Evolutionary conservation across 2,797 vertebrate genomes (phyloP).

Genomic region (Gadopsis marmoratus): DNA sequence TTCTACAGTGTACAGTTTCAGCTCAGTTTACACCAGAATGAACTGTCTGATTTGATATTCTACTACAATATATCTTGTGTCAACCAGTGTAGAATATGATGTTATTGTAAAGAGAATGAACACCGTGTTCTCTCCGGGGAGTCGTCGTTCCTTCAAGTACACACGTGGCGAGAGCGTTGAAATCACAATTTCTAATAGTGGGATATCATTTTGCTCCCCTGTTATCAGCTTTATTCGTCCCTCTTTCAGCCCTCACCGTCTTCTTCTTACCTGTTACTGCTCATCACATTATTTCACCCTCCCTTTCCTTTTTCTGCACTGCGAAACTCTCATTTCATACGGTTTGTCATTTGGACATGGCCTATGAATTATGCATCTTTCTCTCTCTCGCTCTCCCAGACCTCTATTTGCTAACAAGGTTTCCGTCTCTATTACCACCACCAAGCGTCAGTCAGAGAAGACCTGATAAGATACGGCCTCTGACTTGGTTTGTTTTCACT

Average conservation of each 20-base stretch:
- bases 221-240: slow-evolving; percentile 78
- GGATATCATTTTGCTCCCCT: slow-evolving; percentile 87
- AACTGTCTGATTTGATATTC: neutral
- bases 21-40: neutral
- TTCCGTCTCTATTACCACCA: slow-evolving; percentile 92
- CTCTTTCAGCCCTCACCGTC: slow-evolving; percentile 25
- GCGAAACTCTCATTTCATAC: slow-evolving; percentile 95
- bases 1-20: neutral
- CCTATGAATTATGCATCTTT: slow-evolving; percentile 91
- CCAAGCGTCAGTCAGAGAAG: slow-evolving; percentile 89
- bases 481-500: slow-evolving; percentile 88
- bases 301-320: slow-evolving; percentile 69
- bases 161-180: neutral
- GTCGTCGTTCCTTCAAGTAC: neutral
- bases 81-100: neutral
- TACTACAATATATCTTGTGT: neutral
- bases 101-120: neutral
- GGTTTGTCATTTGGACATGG: slow-evolving; percentile 89
- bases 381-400: slow-evolving; percentile 82
- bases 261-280: slow-evolving; percentile 46
- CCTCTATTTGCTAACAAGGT: slow-evolving; percentile 89
- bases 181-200: slow-evolving; percentile 72
- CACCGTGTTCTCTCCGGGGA: neutral
- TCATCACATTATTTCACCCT: slow-evolving; percentile 52
- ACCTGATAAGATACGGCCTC: slow-evolving; percentile 89